Base-by-base conservation (phyloP, 1,140 invertebrate species). In the Anastrepha ludens region DNA sequence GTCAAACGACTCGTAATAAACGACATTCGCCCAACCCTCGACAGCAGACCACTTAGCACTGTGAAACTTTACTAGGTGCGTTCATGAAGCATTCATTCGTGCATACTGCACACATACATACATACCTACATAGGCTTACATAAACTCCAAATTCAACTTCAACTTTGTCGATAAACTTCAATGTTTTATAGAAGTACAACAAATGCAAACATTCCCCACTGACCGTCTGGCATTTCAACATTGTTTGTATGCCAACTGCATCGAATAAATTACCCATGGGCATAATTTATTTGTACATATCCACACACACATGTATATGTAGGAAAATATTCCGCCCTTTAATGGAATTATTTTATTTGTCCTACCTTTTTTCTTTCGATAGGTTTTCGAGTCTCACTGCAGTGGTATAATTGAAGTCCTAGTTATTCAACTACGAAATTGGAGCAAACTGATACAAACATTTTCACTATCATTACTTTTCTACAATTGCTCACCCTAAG, bases 181-280 rank as follows among this genome's bases (percentile, higher is more conserved):
- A 29, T 0, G 29, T 29, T 29, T 29, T 0, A 29, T 29, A 29
- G 29, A 29, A 29, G 29, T 29, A 29, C 29, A 29, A 29, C 29
- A 29, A 29, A 29, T 29, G 5, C 7, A 64, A 20, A 8, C n/a
- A 20, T 0, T 64, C 62, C 62, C 62, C 62, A 64, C 9, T 20
- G 62, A 20, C 60, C 60, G 60, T 20, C 60, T 17, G 29, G 29
- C 29, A 29, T 29, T 29, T 29, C 29, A 29, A 29, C 29, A 29
- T 29, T 29, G 29, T 29, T 29, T 29, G 29, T 29, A 29, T 20
- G 8, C n/a, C 62, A 20, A 64, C n/a, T 64, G n/a, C 70, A 44
- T 47, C 39, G 44, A 74, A 29, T 74, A 74, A 74, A 74, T 74
- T 74, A 74, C 39, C 70, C 70, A 74, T 15, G 41, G 70, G 70